Base-by-base conservation (phyloP, 2,113 vertebrate genomes). In the Neotragus pygmaeus region DNA sequence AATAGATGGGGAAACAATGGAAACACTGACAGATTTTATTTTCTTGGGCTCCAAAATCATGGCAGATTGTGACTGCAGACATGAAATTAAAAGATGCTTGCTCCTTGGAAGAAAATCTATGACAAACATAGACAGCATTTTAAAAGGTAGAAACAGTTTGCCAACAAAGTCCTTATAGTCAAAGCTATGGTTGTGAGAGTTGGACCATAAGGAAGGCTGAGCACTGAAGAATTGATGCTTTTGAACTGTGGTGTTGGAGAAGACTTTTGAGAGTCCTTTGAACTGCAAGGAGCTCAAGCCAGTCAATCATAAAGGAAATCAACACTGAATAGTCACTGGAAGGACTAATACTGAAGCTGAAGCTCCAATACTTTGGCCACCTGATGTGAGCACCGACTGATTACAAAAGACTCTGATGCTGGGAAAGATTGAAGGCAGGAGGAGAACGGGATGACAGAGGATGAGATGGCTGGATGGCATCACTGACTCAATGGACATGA, bases 221-320 rank as follows among this genome's bases (percentile, higher is more conserved):
- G n/a, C 5, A 39, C 19, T 70, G n/a, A 12, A 70, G 66, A 36
- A 70, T 3, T 70, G n/a, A 70, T 0, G 1, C n/a, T 39, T 39
- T 39, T 70, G 66, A 70, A 70, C n/a, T 39, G n/a, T 70, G 66
- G 19, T 39, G 9, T 70, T 70, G 66, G n/a, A 12, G 2, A 70
- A 70, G 19, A 39, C 66, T 70, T 36, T 23, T 12, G 10, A 23
- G 66, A 70, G 66, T 23, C n/a, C n/a, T 36, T 70, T 23, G n/a
- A 36, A 23, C n/a, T 36, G 19, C 66, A 23, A 70, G 10, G 66
- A 70, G 5, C 12, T 70, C n/a, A 3, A 36, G 23, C 10, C 66
- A 23, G 66, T 39, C n/a, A 5, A 39, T 70, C 66, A 19, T 70
- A 39, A 70, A 70, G n/a, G 66, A 70, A 12, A 70, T 39, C 10